Base-by-base conservation (phyloP, 2,797 vertebrate genomes). In the Labeo calbasu region DNA sequence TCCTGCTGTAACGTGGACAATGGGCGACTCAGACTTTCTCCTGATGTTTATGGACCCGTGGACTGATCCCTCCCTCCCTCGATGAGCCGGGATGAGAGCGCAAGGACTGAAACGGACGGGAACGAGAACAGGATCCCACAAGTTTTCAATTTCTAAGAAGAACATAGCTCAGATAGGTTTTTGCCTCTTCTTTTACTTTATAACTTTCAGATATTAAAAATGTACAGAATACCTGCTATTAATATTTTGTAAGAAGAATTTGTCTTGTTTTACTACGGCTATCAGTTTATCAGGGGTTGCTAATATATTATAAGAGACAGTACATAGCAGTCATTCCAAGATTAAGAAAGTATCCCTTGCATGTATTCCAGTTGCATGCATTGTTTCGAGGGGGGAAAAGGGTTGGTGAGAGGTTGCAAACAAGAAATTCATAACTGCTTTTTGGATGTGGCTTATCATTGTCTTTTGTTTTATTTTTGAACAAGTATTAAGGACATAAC, bases 241-340 rank as follows among this genome's bases (percentile, higher is more conserved):
- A 97, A 97, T 98, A 96, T 97, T 97, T 97, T 97, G 96, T 96
- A 97, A 96, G 93, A 96, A 92, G 92, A 90, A 96, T 92, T 94
- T 96, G 96, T 97, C 94, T 98, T 95, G 95, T 96, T 97, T 97
- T 95, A 96, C 96, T 97, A 97, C 95, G 96, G 96, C 94, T 95
- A 96, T 96, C 94, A 94, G 96, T 96, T 95, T 94, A 95, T 95
- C 94, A 96, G 96, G 95, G 95, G 95, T 94, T 93, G 95, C 94
- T 91, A 86, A 89, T 93, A 90, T 89, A 87, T 87, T 85, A 84
- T 85, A 76, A 90, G 86, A 85, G 92, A 61, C 69, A 50, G 69
- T 23, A 90, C 91, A 92, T 92, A 91, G 94, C 95, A 96, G 95
- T 96, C 94, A 93, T 94, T 95, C 94, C 92, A 92, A 94, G 93